phyloP scores from a whole-genome alignment of 1,140 invertebrate species.

The Paramacrobiotus metropolitanus region DNA sequence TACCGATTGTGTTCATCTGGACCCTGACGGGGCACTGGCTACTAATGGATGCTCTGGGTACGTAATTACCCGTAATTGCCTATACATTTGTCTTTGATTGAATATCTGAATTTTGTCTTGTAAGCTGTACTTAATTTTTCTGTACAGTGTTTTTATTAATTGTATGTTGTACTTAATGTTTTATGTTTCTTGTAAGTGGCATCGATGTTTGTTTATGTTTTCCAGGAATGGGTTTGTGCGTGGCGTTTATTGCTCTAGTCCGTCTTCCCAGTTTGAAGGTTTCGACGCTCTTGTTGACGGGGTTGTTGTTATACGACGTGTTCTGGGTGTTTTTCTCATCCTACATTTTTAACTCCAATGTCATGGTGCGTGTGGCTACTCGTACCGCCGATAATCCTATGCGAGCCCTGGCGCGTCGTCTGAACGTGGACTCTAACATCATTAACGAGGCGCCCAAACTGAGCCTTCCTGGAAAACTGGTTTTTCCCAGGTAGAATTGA shows the following conservation, averaged over 20 bases:
- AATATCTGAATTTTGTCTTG: too few species aligned
- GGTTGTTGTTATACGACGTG: slow-evolving; percentile 82
- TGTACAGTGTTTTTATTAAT: too few species aligned
- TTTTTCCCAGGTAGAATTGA: slow-evolving; percentile 46
- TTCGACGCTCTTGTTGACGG: slow-evolving; percentile 73
- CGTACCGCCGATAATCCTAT: slow-evolving; percentile 86
- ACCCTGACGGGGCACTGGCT: slow-evolving; percentile 90
- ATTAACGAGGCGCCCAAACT: slow-evolving; percentile 72
- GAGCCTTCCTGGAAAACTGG: slow-evolving; percentile 79
- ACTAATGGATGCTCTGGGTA: slow-evolving; percentile 63
- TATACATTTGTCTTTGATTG: too few species aligned
- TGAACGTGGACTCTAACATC: slow-evolving; percentile 54
- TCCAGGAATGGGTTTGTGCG: slow-evolving; percentile 82
- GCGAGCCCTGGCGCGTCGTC: slow-evolving; percentile 48
- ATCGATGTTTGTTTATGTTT: slow-evolving; percentile 13
- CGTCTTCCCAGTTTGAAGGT: slow-evolving; percentile 84
- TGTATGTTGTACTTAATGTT: too few species aligned
- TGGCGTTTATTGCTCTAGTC: slow-evolving; percentile 88
- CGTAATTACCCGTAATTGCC: too few species aligned
- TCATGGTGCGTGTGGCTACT: slow-evolving; percentile 75
- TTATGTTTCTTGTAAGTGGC: slow-evolving; percentile 5
- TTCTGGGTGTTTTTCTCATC: slow-evolving; percentile 98
- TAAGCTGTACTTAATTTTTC: too few species aligned
- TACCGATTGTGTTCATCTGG: slow-evolving; percentile 85
- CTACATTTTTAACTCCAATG: slow-evolving; percentile 92